A percentile compares a stretch with the other conserved stretches of the same genome.
phyloP scores from a whole-genome alignment of 2,888 invertebrate genomes.

The Gnatocerus cornutus region DNA sequence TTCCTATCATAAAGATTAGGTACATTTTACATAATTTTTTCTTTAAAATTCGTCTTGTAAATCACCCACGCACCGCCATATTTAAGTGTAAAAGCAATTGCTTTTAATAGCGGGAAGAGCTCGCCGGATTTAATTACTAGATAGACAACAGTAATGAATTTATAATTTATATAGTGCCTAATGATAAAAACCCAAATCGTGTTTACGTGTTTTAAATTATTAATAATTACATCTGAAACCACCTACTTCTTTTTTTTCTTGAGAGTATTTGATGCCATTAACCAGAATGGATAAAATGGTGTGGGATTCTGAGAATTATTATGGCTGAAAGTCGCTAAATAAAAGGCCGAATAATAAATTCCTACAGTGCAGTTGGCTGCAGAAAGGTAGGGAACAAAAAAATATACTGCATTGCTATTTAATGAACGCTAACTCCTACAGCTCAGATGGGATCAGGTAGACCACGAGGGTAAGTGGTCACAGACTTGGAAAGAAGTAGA shows the following conservation, averaged over 20 bases:
- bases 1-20: neutral
- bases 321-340: slow-evolving; percentile 42
- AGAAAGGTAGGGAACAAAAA: slow-evolving; percentile 51
- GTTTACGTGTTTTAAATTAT: slow-evolving; percentile 39
- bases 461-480: slow-evolving; percentile 30
- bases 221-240: slow-evolving; percentile 43
- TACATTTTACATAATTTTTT: neutral
- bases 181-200: slow-evolving; percentile 36
- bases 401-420: slow-evolving; percentile 63
- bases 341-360: slow-evolving; percentile 46
- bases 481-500: slow-evolving; percentile 24
- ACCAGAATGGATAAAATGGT: slow-evolving; percentile 43
- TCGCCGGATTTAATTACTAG: slow-evolving; percentile 32
- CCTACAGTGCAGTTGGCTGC: slow-evolving; percentile 45
- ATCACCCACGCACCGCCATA: slow-evolving; percentile 24
- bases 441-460: slow-evolving; percentile 59
- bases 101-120: slow-evolving; percentile 24
- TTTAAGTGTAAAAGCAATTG: slow-evolving; percentile 22
- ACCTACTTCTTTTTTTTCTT: slow-evolving; percentile 37
- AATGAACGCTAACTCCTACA: slow-evolving; percentile 61
- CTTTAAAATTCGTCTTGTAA: slow-evolving; percentile 3
- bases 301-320: slow-evolving; percentile 48
- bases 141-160: slow-evolving; percentile 37
- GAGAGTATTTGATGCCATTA: slow-evolving; percentile 37
- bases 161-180: slow-evolving; percentile 37